Evolutionary conservation across 2,797 vertebrate genomes (phyloP).

Genomic region (Synanceia verrucosa): DNA sequence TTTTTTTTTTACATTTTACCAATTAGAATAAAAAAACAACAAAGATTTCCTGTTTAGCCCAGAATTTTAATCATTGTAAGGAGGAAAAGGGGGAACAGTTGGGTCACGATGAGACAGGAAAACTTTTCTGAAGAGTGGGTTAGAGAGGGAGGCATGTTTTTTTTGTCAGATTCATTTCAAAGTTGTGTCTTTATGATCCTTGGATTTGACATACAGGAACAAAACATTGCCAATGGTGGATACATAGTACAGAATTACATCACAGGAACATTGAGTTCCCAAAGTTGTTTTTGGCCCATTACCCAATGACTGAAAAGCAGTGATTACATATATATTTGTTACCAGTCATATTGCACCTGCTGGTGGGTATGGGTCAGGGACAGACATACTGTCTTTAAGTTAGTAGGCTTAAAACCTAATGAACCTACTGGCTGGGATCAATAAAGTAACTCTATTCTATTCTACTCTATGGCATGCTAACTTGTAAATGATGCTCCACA

Average conservation of each 20-base stretch:
- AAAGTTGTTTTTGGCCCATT: slow-evolving; percentile 3
- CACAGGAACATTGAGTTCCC: background rate
- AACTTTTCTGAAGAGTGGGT: slow-evolving; percentile 32
- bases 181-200: background rate
- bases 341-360: background rate
- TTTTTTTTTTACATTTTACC: slow-evolving; percentile 5
- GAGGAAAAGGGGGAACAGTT: slow-evolving; percentile 6
- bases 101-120: background rate
- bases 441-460: too few species aligned
- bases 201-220: background rate
- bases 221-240: background rate
- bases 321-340: background rate
- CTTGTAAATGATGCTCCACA: too few species aligned
- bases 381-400: too few species aligned
- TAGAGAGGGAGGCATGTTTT: background rate
- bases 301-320: background rate
- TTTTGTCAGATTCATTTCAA: background rate
- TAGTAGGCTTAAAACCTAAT: too few species aligned
- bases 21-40: background rate
- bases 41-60: background rate
- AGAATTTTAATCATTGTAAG: slow-evolving; percentile 8
- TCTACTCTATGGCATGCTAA: too few species aligned
- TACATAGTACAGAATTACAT: slow-evolving; percentile 4
- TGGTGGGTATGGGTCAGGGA: too few species aligned
- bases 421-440: too few species aligned